Conservation (phyloP, 2,888 invertebrate genomes). For the Pyrrhia umbra region DNA sequence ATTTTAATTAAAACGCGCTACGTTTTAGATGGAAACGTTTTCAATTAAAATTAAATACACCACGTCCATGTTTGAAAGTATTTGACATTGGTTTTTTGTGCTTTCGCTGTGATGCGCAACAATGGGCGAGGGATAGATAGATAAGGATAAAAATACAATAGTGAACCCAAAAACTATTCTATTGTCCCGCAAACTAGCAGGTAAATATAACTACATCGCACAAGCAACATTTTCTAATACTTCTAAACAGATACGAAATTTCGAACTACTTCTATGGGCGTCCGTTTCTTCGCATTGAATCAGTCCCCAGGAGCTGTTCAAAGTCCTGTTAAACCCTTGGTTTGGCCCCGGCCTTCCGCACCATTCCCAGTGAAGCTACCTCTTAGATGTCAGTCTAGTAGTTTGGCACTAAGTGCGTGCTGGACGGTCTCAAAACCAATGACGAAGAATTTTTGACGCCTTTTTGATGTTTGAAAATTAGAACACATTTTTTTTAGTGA, state of each 20-base stretch:
- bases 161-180: constrained; percentile 61
- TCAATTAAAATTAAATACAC: not conserved
- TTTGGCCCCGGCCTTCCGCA: constrained; percentile 48
- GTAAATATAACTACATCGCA: constrained; percentile 79
- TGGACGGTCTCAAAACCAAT: constrained; percentile 72
- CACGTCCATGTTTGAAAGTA: not conserved
- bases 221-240: constrained; percentile 72
- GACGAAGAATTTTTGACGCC: constrained; percentile 85
- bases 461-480: constrained; percentile 68
- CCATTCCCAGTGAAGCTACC: constrained; percentile 78
- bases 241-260: constrained; percentile 30
- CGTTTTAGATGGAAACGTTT: constrained; percentile 2
- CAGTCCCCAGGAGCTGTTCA: constrained; percentile 80
- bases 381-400: constrained; percentile 73
- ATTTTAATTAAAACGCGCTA: not conserved
- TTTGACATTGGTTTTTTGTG: not conserved
- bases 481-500: no score
- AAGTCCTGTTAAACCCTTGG: constrained; percentile 64
- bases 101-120: not conserved
- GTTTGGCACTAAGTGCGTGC: constrained; percentile 84
- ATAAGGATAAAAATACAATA: constrained; percentile 66
- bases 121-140: constrained; percentile 16
- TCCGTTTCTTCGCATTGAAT: constrained; percentile 86
- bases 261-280: constrained; percentile 65
- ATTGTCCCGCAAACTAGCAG: constrained; percentile 69